phyloP scores from a whole-genome alignment of 2,797 vertebrate species.

The Mormyrops boulengeri region DNA sequence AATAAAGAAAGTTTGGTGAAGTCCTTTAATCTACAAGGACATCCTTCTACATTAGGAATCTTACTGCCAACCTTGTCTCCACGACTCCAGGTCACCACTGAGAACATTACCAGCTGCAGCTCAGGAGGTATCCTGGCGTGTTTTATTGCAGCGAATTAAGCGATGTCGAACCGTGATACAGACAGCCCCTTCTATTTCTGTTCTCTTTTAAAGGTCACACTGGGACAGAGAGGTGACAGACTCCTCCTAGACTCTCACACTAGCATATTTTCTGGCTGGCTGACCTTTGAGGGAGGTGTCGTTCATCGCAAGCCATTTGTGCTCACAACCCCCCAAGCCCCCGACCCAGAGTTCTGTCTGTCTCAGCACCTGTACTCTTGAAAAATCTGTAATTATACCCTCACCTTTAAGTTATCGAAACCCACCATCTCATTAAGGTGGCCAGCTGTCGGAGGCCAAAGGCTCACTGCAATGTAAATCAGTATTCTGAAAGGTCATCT shows the following conservation, averaged over 20 bases:
- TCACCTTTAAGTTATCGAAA: slow-evolving; percentile 64
- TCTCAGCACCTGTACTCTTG: slow-evolving; percentile 52
- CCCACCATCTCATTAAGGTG: slow-evolving; percentile 62
- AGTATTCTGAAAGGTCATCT: slow-evolving; percentile 56
- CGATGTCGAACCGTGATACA: background rate
- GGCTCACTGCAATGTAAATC: slow-evolving; percentile 46
- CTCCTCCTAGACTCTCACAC: background rate
- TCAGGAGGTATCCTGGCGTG: background rate
- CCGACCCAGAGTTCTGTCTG: slow-evolving; percentile 14
- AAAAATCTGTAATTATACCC: slow-evolving; percentile 51
- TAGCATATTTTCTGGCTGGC: background rate
- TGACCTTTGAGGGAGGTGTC: slow-evolving; percentile 14
- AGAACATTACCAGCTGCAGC: background rate
- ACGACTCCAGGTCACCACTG: background rate
- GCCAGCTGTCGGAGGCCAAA: slow-evolving; percentile 63
- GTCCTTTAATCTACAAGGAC: background rate
- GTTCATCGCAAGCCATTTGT: background rate
- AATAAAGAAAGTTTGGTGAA: background rate
- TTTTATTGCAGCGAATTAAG: background rate
- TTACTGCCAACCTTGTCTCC: background rate
- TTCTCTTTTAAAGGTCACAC: background rate
- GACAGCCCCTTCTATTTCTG: background rate
- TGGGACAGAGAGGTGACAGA: background rate
- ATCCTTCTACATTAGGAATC: background rate
- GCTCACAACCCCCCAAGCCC: background rate